Conservation (phyloP, 1,140 invertebrate genomes). For the Lethrus apterus region DNA sequence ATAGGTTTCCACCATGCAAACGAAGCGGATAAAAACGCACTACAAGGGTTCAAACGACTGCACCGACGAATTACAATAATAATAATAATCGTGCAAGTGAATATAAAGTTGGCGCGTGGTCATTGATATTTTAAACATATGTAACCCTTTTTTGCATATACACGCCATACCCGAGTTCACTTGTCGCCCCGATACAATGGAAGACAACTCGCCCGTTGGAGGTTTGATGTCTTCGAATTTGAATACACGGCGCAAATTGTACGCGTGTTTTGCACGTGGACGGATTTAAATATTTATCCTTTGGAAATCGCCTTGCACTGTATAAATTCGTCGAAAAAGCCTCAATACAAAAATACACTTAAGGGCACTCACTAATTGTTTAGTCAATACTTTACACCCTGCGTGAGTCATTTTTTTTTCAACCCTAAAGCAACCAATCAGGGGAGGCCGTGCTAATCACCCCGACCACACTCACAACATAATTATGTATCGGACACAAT, state of each 20-base stretch:
- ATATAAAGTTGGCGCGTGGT: constrained; percentile 12
- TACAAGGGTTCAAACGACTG: background rate
- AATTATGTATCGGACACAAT: constrained; percentile 43
- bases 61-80: constrained; percentile 11
- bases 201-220: no score
- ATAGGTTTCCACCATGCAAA: background rate
- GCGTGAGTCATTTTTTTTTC: constrained; percentile 44
- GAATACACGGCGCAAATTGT: background rate
- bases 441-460: constrained; percentile 39
- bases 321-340: no score
- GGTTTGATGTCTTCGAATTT: no score
- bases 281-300: constrained; percentile 5
- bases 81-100: constrained; percentile 1
- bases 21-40: background rate
- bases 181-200: no score
- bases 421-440: constrained; percentile 42
- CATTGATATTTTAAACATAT: constrained; percentile 14
- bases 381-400: constrained; percentile 44
- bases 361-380: constrained; percentile 40
- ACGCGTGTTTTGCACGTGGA: constrained; percentile 11
- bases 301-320: background rate
- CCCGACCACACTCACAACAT: constrained; percentile 36
- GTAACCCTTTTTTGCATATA: constrained; percentile 1
- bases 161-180: constrained; percentile 1
- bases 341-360: constrained; percentile 27